phyloP scores from a whole-genome alignment of 2,797 vertebrate species.

The Miopithecus talapoin region DNA sequence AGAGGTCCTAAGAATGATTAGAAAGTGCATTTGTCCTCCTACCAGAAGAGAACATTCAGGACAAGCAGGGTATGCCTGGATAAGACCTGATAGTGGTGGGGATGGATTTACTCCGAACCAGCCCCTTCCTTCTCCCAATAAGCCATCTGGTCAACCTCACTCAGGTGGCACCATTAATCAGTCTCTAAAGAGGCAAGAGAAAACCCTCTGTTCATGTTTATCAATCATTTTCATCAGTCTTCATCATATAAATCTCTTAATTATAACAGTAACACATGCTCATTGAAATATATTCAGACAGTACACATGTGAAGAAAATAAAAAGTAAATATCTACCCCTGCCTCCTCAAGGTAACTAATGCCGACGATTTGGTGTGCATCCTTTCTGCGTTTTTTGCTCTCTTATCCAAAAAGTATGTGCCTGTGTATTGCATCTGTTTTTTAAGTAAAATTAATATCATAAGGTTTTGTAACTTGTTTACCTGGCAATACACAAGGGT shows the following conservation, averaged over 20 bases:
- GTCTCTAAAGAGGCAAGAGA: neutral
- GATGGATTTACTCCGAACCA: rapidly evolving
- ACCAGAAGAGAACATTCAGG: neutral
- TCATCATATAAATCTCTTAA: neutral
- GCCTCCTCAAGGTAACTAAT: neutral
- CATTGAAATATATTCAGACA: neutral
- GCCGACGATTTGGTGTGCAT: neutral
- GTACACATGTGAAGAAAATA: neutral
- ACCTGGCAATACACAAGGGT: neutral
- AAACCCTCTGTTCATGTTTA: neutral
- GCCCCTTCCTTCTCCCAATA: neutral
- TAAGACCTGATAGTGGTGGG: neutral
- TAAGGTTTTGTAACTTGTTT: neutral
- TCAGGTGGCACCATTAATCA: neutral
- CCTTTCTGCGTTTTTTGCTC: neutral
- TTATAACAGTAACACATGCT: neutral
- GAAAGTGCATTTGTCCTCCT: neutral
- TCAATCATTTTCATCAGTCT: neutral
- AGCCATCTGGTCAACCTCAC: neutral
- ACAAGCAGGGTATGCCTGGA: neutral
- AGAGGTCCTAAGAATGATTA: neutral
- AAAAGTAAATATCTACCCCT: neutral
- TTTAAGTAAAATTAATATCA: neutral
- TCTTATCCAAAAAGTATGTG: neutral
- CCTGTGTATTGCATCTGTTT: neutral